phyloP scores from a whole-genome alignment of 2,113 vertebrate species.

The Neotragus moschatus region DNA sequence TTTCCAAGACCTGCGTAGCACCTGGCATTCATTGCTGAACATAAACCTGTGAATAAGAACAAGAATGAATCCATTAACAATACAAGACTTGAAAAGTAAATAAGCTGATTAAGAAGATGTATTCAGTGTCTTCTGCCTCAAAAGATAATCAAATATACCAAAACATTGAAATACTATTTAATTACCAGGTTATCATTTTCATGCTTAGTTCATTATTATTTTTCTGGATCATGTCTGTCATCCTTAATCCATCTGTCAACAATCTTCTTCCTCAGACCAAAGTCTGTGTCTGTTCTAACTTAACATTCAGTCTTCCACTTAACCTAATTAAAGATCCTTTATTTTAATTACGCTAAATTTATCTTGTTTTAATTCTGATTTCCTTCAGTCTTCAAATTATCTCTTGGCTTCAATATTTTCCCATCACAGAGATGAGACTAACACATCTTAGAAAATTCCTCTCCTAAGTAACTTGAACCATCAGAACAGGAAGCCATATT shows the following conservation, averaged over 20 bases:
- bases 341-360: constrained; percentile 29
- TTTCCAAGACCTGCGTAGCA: neutral
- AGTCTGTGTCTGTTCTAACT: neutral
- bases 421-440: neutral
- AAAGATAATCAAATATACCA: neutral
- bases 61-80: neutral
- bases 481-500: neutral
- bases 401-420: constrained; percentile 13
- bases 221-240: neutral
- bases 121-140: neutral
- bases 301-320: neutral
- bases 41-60: neutral
- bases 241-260: neutral
- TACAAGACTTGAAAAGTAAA: neutral
- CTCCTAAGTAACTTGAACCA: neutral
- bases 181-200: neutral
- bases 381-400: constrained; percentile 23
- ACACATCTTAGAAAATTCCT: neutral
- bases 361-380: constrained; percentile 37
- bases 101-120: neutral
- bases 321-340: constrained; percentile 18
- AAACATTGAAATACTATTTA: constrained; percentile 21
- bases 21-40: neutral
- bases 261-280: constrained; percentile 3
- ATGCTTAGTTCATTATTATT: neutral